Evolutionary conservation across 2,797 vertebrate species (phyloP), one percentile per base, ranked within the genome.

Genomic region (Sebastolobus altivelis): DNA sequence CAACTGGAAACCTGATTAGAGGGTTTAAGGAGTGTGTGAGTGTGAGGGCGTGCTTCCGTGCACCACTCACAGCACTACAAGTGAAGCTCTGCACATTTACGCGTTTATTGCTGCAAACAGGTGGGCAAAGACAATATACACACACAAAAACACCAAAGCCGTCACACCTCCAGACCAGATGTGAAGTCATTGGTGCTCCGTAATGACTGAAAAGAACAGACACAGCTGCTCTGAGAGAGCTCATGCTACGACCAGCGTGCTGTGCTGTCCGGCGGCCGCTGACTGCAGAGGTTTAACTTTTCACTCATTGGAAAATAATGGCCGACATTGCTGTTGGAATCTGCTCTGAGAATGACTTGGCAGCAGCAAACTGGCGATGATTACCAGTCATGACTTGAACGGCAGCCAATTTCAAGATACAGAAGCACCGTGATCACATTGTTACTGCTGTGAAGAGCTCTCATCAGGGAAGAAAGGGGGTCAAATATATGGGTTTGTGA

Each of bases 1-100:
- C 82, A 80, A 90, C 82, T 87, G 91, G 90, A 95, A 93, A 84
- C 80, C 38, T 86, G 62, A 90, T 93, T 92, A 93, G 75, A 93
- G 87, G 88, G 65, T 83, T 82, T 76, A 13, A 66, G 29, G n/a
- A 40, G 75, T 40, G 75, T 80, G 25, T 72, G 71, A 59, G 60
- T 49, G 62, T n/a, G 75, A 0, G 59, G 8, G 74, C 14, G 62
- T 46, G 63, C 43, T 16, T 68, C 40, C 52, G 55, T 63, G 31
- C 54, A 38, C 27, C 58, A 7, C 76, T 78, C 25, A 25, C 33
- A 60, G 63, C 38, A 3, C 77, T 65, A 62, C 27, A 63, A 68
- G 49, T 40, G 40, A 54, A 68, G 27, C 5, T 71, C 27, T 22
- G 56, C 22, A 66, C 55, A 74, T 83, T 77, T 56, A 38, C 46